Evolutionary conservation across 1,140 invertebrate genomes (phyloP), one percentile per base, ranked within the genome.

Genomic region (Apis dorsata): DNA sequence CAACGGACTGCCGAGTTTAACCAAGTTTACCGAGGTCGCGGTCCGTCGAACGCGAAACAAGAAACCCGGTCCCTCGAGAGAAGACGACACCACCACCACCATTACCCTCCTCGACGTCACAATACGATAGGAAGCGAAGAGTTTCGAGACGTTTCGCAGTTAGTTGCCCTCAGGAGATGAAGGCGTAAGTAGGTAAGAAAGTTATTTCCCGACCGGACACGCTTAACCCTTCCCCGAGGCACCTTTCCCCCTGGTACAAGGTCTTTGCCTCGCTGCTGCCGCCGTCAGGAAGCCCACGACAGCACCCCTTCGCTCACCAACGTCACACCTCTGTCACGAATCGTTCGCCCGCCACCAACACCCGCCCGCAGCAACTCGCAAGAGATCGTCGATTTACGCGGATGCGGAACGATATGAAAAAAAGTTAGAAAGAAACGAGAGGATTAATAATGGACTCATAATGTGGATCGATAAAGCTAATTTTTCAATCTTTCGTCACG

Each of bases 121-220:
- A 89, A 89, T 89, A 83, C 87, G 85, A 89, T 86, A 85, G 88
- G 87, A 89, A 89, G 74, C 71, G 74, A 83, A 85, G 89, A 86
- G 86, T 89, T 89, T 89, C 88, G 87, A 90, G 87, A 87, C 87
- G 89, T 89, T 86, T 91, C 88, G 87, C 70, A 91, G 90, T 92
- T 90, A 91, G 89, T 92, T 88, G 88, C 84, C 81, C 87, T 86
- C 92, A 93, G 93, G 93, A 93, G 93, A 93, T 93, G 92, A 93
- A 93, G 91, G 83, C 90, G 87, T 93, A 93, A 93, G 93, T 92
- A 93, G 92, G 92, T 93, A 93, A 93, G 93, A 93, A 93, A 93
- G 92, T 93, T 93, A 93, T 93, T 93, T 93, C 93, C 93, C 90
- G 92, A 92, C 93, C 93, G 93, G 93, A 93, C 92, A 93, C 79